A percentile compares a stretch with the other conserved stretches of the same genome.
Conservation (phyloP, 35 echinoderm and acorn worm genomes). For the Apostichopus parvimensis region DNA sequence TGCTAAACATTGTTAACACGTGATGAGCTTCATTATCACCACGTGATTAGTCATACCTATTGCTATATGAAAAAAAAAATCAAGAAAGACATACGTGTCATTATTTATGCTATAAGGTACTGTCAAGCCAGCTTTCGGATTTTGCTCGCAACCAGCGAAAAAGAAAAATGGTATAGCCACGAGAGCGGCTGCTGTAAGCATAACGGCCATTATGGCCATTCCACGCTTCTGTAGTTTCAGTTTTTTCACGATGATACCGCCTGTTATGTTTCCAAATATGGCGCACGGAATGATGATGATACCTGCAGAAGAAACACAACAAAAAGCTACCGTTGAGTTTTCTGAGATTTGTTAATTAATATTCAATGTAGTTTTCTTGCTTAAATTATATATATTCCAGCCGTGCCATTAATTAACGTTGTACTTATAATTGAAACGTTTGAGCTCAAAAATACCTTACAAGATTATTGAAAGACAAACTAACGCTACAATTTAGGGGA, state of each 20-base stretch:
- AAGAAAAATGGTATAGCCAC: constrained; percentile 56
- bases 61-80: neutral
- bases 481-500: too few relatives aligned
- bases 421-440: too few relatives aligned
- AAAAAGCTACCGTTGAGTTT: neutral
- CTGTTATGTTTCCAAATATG: constrained; percentile 70
- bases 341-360: neutral
- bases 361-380: neutral
- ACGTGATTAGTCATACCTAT: too few relatives aligned
- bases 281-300: constrained; percentile 76
- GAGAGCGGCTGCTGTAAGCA: constrained; percentile 28
- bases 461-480: too few relatives aligned
- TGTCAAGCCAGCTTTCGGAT: constrained; percentile 64
- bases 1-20: too few relatives aligned
- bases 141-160: constrained; percentile 70
- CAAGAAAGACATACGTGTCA: neutral
- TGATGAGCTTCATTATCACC: too few relatives aligned
- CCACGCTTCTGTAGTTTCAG: constrained; percentile 72
- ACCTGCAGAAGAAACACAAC: constrained; percentile 37
- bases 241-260: constrained; percentile 78
- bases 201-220: constrained; percentile 62
- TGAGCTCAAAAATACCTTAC: too few relatives aligned
- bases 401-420: too few relatives aligned
- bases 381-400: too few relatives aligned
- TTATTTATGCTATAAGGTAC: constrained; percentile 33